These are phyloP conservation scores for Perca flavescens DNA, from an alignment of 2,113 vertebrate species.

Conservation along the genomic window DNA sequence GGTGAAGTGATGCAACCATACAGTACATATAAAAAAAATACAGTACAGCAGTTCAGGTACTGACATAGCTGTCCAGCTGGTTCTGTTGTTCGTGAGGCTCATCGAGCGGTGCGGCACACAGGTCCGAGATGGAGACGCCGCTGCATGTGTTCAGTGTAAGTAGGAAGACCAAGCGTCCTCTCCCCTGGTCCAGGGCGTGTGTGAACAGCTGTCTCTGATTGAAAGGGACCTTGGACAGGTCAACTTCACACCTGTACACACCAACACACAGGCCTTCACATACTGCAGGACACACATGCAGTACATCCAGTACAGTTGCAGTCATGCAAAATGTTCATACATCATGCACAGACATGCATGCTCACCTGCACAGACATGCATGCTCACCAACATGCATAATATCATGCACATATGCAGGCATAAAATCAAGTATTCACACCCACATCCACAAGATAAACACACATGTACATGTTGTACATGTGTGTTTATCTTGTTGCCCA, in stretches of 20 bases:
- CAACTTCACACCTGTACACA: slow-evolving; percentile 85
- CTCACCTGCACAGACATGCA: not conserved
- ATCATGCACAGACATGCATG: not conserved
- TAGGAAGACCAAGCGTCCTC: slow-evolving; percentile 86
- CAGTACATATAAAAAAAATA: not conserved
- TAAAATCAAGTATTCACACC: not conserved
- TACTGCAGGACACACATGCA: not conserved
- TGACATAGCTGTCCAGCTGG: slow-evolving; percentile 89
- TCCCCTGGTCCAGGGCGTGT: slow-evolving; percentile 62
- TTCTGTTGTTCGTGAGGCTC: slow-evolving; percentile 85
- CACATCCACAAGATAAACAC: not conserved
- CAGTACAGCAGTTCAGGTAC: slow-evolving; percentile 27
- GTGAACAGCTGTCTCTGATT: slow-evolving; percentile 85
- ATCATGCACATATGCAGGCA: not conserved
- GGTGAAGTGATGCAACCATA: not conserved
- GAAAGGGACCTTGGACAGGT: slow-evolving; percentile 83
- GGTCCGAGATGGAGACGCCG: slow-evolving; percentile 91
- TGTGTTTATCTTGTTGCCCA: too few relatives aligned
- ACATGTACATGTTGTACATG: too few relatives aligned
- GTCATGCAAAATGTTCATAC: not conserved
- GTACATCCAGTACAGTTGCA: not conserved
- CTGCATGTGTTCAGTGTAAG: slow-evolving; percentile 84
- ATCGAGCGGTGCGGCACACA: slow-evolving; percentile 89
- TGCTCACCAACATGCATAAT: not conserved
- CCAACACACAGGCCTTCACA: slow-evolving; percentile 14